These are phyloP conservation scores for Lamproptera curius DNA, from an alignment of 2,888 invertebrate species.

Conservation along the genomic window DNA sequence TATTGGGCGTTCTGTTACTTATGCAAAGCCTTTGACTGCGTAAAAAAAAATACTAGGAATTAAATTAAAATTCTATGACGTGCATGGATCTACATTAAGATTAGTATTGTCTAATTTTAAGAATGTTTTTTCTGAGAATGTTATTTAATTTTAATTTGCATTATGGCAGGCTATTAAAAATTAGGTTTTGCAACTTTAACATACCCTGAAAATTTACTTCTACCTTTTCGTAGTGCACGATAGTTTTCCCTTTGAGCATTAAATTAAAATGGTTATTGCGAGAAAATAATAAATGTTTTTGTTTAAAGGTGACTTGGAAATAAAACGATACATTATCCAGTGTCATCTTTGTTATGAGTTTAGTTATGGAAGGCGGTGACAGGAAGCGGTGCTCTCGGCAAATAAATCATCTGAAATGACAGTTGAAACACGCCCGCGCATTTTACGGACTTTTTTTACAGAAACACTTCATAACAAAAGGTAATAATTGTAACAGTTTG, in stretches of 20 bases:
- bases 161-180: too few species aligned
- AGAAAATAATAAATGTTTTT: not conserved
- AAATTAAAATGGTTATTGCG: not conserved
- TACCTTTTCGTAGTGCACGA: not conserved
- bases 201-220: not conserved
- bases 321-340: conserved; percentile 10
- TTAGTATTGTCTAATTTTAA: too few species aligned
- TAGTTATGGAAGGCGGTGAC: not conserved
- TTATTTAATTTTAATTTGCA: not conserved
- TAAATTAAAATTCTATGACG: too few species aligned
- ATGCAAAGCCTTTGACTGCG: too few species aligned
- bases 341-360: conserved; percentile 9
- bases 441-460: conserved; percentile 11
- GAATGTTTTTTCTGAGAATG: not conserved
- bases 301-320: conserved; percentile 3
- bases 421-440: conserved; percentile 22
- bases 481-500: too few species aligned
- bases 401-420: conserved; percentile 26
- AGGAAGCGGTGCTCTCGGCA: conserved; percentile 7
- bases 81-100: too few species aligned
- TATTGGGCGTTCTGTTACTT: too few species aligned
- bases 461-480: conserved; percentile 13
- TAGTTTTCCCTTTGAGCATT: not conserved
- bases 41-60: too few species aligned
- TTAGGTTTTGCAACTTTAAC: too few species aligned